A percentile compares a stretch with the other conserved stretches of the same genome.
Conservation (phyloP, 64 coral and sea anemone genomes). For the Pocillopora verrucosa region DNA sequence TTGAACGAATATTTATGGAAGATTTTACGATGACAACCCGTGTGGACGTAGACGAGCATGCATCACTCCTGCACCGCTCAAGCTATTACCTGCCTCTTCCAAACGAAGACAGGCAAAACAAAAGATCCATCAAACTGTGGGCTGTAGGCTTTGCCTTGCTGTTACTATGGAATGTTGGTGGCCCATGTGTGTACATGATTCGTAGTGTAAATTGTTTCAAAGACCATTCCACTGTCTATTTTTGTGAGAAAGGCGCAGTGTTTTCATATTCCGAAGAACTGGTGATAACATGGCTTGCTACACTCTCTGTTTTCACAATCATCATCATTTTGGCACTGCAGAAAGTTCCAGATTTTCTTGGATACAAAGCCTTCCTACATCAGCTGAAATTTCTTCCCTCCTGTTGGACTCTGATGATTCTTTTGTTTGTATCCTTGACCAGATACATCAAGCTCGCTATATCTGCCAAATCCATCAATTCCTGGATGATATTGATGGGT, state of each 20-base stretch:
- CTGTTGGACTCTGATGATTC: neutral
- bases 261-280: neutral
- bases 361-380: neutral
- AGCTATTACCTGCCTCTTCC: neutral
- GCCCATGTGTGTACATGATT: neutral
- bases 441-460: neutral
- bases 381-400: neutral
- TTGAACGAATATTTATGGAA: too few relatives aligned
- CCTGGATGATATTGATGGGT: neutral
- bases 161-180: neutral
- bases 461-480: neutral
- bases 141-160: neutral
- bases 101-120: neutral
- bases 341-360: neutral
- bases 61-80: neutral
- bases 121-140: neutral
- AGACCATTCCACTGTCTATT: neutral
- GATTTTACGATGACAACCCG: neutral
- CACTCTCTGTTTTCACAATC: neutral
- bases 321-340: neutral
- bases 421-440: neutral
- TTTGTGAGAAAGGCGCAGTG: neutral
- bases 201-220: neutral
- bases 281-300: neutral
- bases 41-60: neutral